A percentile compares a stretch with the other conserved stretches of the same genome.
These are phyloP conservation scores for Ianthella basta DNA, from an alignment of 37 sponge, comb jelly and placozoan species.

Conservation along the genomic window DNA sequence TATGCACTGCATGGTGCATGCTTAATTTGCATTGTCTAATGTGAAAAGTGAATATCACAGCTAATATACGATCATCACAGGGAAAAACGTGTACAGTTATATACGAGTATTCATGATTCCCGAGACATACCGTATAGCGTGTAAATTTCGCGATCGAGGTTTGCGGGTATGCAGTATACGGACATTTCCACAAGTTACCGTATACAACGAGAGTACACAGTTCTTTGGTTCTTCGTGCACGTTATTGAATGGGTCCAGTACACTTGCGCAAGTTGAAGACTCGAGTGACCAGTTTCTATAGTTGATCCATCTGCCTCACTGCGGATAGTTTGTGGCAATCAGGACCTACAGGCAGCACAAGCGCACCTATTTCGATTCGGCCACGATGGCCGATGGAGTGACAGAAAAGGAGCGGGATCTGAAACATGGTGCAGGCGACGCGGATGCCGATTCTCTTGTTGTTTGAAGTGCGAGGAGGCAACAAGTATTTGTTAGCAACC, in stretches of 20 bases:
- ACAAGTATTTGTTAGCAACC: not conserved
- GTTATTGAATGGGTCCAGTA: not conserved
- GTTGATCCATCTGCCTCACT: not conserved
- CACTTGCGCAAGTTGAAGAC: not conserved
- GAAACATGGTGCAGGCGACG: not conserved
- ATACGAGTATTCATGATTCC: constrained; percentile 2
- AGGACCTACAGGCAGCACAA: too few species aligned
- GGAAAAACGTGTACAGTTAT: not conserved
- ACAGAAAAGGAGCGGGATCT: constrained; percentile 1
- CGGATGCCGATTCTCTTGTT: not conserved
- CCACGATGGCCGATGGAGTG: too few species aligned
- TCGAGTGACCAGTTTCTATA: not conserved
- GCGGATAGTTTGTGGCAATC: too few species aligned
- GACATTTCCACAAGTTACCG: not conserved
- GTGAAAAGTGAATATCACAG: too few species aligned
- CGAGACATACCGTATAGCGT: too few species aligned
- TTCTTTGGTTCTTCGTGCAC: not conserved
- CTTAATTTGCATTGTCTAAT: too few species aligned
- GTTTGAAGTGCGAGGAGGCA: not conserved
- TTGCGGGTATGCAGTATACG: not conserved
- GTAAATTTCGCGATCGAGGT: too few species aligned
- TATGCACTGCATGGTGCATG: too few species aligned
- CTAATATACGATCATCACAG: constrained; percentile 4
- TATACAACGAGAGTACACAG: not conserved
- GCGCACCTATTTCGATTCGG: too few species aligned